These are phyloP conservation scores for Rhadina sibilatrix DNA, from an alignment of 2,113 vertebrate species.

Conservation along the genomic window DNA sequence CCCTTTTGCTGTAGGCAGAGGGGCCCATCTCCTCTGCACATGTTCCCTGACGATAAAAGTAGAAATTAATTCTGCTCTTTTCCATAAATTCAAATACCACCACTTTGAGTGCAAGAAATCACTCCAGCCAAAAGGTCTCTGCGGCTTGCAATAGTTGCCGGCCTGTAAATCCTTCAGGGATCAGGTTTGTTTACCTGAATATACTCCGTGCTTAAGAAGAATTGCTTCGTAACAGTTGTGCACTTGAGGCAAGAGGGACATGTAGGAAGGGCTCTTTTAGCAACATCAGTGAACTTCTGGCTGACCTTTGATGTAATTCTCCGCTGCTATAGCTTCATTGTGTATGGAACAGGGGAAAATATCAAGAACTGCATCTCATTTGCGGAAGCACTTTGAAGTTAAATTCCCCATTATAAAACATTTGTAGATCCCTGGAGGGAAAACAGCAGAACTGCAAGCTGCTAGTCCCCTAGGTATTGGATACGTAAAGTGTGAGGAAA, in stretches of 20 bases:
- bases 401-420: constrained; percentile 18
- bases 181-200: constrained; percentile 1
- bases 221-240: neutral
- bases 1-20: neutral
- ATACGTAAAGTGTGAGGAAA: neutral
- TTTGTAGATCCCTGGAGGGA: neutral
- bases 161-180: neutral
- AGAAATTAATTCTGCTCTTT: neutral
- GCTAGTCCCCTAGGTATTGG: neutral
- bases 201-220: neutral
- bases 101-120: neutral
- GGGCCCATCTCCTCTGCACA: fast-evolving
- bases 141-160: neutral
- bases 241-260: neutral
- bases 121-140: neutral
- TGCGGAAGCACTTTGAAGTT: constrained; percentile 2
- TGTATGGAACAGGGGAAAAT: neutral
- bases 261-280: neutral
- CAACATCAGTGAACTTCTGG: neutral
- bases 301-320: constrained; percentile 16
- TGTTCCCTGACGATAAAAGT: fast-evolving
- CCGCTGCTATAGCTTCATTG: constrained; percentile 7
- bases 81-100: neutral
- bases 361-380: constrained; percentile 25
- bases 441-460: neutral